Evolutionary conservation across 2,888 invertebrate genomes (phyloP), one percentile per base, ranked within the genome.

Genomic region (Oscheius sp.): DNA sequence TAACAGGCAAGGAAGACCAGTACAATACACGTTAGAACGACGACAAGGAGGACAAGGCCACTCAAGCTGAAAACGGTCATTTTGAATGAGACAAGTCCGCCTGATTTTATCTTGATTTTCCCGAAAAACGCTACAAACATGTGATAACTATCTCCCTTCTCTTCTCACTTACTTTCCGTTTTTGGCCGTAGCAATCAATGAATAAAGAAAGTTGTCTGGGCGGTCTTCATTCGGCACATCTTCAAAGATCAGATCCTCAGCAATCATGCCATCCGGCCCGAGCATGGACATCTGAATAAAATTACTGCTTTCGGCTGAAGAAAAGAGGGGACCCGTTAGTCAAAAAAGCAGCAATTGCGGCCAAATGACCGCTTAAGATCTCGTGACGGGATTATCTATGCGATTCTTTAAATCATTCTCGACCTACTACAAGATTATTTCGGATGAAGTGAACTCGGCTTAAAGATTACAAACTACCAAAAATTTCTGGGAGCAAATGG

Each of bases 1-100:
- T 74, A 78, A 31, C 75, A 78, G 53, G 74, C 74, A 34, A 78
- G 69, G 29, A 76, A 73, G 12, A 78, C 74, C 37, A 78, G 72
- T 42, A 75, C 65, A 25, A 78, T 69, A 37, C 72, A 72, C 29
- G 74, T 72, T 12, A 78, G 65, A 2, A 78, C 70, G 31, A 78
- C 73, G 52, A 70, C 73, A n/a, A 78, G 72, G 12, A 78, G 69
- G 25, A 78, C 76, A 5, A 77, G 65, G 4, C 76, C 76, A 23
- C 71, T 73, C 15, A 77, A 39, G 52, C 76, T 77, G 74, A 25
- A 75, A 74, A 57, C 25, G 27, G 15, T 45, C 45, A 42, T 42
- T 39, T 25, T 45, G 61, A 29, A 50, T 17, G n/a, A n/a, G n/a
- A n/a, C n/a, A 53, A 33, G 33, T 15, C 15, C 15, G 31, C 34